These are phyloP conservation scores for Spinibarbus caldwelli DNA, from an alignment of 2,797 vertebrate genomes.

Conservation along the genomic window DNA sequence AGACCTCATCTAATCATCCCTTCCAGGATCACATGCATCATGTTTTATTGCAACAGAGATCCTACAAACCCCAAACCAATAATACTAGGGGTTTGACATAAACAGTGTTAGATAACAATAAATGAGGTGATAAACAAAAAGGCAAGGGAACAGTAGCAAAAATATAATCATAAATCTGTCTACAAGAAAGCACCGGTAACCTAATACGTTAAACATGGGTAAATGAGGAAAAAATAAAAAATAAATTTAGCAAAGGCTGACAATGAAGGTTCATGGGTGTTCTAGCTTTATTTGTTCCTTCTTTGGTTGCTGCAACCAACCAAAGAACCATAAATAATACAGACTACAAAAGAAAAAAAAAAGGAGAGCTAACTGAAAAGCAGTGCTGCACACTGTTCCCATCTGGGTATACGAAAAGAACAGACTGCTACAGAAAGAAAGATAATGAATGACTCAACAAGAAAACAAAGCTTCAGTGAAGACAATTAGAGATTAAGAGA, in stretches of 20 bases:
- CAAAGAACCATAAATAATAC: not conserved
- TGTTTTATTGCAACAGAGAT: conserved; percentile 27
- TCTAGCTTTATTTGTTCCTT: conserved; percentile 15
- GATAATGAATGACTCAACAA: not conserved
- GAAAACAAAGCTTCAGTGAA: not conserved
- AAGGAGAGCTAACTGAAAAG: conserved; percentile 5
- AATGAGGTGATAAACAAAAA: conserved; percentile 4
- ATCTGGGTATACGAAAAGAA: not conserved
- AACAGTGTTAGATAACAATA: not conserved
- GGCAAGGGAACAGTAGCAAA: not conserved
- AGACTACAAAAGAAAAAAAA: not conserved
- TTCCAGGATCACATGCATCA: not conserved
- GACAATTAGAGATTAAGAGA: not conserved
- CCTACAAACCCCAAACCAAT: conserved; percentile 17
- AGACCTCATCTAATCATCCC: conserved; percentile 4
- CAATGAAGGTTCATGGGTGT: not conserved
- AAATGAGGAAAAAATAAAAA: not conserved
- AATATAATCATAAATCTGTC: not conserved
- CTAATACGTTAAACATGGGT: not conserved
- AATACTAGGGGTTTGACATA: not conserved
- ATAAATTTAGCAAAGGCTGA: not conserved
- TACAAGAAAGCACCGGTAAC: not conserved
- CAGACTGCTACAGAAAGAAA: not conserved
- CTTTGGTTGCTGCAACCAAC: not conserved
- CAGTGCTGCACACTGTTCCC: not conserved